Evolutionary conservation across 92 coral and sea anemone species (phyloP).

Genomic region (Siderastrea radians): DNA sequence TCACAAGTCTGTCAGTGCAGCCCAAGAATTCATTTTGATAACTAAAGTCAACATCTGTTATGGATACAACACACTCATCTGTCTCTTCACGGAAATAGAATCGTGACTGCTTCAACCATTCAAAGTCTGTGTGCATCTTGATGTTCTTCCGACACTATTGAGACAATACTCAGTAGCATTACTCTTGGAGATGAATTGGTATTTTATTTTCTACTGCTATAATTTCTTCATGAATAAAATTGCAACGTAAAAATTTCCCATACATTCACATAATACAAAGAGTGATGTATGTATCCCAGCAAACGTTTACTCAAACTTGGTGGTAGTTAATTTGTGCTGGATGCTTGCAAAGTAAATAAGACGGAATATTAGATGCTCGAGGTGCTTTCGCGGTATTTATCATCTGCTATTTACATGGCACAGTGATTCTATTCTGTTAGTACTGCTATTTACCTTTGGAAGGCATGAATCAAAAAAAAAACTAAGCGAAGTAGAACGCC

Average conservation of each 20-base stretch:
- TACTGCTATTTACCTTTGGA: no score
- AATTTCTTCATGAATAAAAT: no score
- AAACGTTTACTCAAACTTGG: no score
- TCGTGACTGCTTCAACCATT: constrained; percentile 99
- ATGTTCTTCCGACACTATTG: constrained; percentile 90
- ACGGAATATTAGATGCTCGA: no score
- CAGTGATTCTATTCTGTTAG: no score
- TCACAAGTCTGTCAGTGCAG: constrained; percentile 97
- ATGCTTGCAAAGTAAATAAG: no score
- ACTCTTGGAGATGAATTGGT: not conserved
- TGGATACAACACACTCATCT: constrained; percentile 96
- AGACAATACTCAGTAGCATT: not conserved
- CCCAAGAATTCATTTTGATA: constrained; percentile 99
- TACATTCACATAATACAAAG: not conserved
- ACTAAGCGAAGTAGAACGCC: no score
- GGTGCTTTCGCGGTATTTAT: no score
- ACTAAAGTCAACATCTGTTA: constrained; percentile 96
- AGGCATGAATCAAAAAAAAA: no score
- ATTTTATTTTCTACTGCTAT: not conserved
- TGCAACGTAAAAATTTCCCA: not conserved
- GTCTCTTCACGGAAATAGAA: constrained; percentile 99
- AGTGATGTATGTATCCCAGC: no score
- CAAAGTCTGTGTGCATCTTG: constrained; percentile 94
- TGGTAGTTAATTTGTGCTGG: no score
- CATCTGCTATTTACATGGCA: no score